Evolutionary conservation across 2,888 invertebrate species (phyloP).

Genomic region (Zelleria hepariella): DNA sequence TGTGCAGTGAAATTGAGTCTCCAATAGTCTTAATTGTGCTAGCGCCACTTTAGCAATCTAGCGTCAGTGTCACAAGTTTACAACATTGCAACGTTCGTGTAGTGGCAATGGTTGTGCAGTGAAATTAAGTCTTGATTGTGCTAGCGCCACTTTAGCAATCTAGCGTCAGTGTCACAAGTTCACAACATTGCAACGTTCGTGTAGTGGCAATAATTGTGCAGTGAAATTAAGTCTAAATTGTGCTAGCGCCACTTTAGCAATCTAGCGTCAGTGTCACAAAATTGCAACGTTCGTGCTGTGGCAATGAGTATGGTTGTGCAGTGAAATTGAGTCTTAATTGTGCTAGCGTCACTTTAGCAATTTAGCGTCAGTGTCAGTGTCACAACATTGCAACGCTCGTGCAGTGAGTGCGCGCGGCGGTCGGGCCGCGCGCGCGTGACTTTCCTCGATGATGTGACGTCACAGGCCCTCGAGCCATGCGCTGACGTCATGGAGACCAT

Average conservation of each 20-base stretch:
- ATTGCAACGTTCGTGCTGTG: background rate
- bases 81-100: background rate
- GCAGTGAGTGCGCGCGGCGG: constrained; percentile 56
- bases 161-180: background rate
- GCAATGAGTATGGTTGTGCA: background rate
- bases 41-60: background rate
- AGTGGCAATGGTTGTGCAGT: background rate
- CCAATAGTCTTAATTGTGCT: no score
- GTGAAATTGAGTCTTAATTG: no score
- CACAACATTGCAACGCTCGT: constrained; percentile 32
- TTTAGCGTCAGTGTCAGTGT: constrained; percentile 12
- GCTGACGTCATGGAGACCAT: constrained; percentile 76
- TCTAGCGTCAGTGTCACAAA: background rate
- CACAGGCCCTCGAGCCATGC: constrained; percentile 26
- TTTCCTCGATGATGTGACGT: constrained; percentile 7
- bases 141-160: background rate
- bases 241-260: background rate
- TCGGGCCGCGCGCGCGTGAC: constrained; percentile 47
- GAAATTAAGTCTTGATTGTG: no score
- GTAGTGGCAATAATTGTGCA: background rate
- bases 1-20: background rate
- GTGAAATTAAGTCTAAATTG: no score
- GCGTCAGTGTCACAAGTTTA: background rate
- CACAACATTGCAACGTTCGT: background rate
- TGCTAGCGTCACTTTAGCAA: constrained; percentile 2